Percentiles rank a stretch among this genome's conserved stretches.
These are phyloP conservation scores for Leucophora obtusa DNA, from an alignment of 2,888 invertebrate species.

Conservation along the genomic window DNA sequence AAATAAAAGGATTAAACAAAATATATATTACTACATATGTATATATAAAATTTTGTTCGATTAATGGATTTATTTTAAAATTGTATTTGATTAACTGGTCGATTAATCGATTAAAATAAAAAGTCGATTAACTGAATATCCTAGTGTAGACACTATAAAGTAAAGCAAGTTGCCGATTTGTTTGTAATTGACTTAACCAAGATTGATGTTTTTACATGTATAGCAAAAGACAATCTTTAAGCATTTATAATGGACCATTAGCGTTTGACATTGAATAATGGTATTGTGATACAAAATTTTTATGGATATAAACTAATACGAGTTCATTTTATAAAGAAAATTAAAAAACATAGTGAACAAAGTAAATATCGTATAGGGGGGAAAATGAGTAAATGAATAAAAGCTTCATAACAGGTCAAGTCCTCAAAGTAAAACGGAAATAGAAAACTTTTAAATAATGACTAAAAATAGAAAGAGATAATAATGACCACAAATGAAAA, in stretches of 20 bases:
- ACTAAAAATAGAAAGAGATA: not conserved
- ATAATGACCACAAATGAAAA: not conserved
- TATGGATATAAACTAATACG: too few relatives aligned
- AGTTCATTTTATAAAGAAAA: not conserved
- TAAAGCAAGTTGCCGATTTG: not conserved
- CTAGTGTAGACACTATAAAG: not conserved
- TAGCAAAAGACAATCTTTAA: not conserved
- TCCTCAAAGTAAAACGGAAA: not conserved
- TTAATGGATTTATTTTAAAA: too few relatives aligned
- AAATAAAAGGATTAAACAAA: too few relatives aligned
- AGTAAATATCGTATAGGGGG: not conserved
- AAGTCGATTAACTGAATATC: too few relatives aligned
- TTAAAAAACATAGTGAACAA: not conserved
- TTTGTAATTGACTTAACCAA: not conserved
- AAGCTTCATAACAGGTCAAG: not conserved
- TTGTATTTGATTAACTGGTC: too few relatives aligned
- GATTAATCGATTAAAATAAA: too few relatives aligned
- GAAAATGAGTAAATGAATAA: not conserved
- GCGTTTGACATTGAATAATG: conserved; percentile 38
- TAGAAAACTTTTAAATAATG: not conserved
- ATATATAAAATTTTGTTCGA: too few relatives aligned
- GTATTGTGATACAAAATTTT: not conserved
- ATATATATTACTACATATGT: too few relatives aligned
- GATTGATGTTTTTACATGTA: not conserved
- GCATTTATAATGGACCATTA: conserved; percentile 27